Conservation (phyloP, 1,140 invertebrate species). For the Coelopa frigida region DNA sequence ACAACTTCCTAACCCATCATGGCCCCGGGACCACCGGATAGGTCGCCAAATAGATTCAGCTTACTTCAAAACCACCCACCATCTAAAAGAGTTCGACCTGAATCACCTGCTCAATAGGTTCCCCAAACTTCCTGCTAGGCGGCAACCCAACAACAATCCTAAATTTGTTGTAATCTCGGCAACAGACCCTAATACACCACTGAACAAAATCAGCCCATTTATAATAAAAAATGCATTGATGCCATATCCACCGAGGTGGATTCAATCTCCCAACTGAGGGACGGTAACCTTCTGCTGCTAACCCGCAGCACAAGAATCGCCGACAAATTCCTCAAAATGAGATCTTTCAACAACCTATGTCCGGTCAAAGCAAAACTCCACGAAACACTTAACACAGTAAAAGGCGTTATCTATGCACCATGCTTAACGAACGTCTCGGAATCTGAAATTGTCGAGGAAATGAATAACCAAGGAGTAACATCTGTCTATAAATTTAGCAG, state of each 20-base stretch:
- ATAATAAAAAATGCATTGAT: constrained; percentile 5
- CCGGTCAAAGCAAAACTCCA: constrained; percentile 6
- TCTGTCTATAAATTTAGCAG: constrained; percentile 4
- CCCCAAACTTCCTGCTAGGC: too few species aligned
- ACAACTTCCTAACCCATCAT: too few species aligned
- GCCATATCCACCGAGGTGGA: too few species aligned
- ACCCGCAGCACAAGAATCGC: neutral
- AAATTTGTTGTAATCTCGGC: too few species aligned
- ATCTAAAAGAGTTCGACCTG: too few species aligned
- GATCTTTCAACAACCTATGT: constrained; percentile 4
- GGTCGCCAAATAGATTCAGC: too few species aligned
- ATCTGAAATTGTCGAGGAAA: constrained; percentile 2
- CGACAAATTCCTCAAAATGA: constrained; percentile 7
- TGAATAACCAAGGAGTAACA: constrained; percentile 2
- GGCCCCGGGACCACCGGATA: too few species aligned
- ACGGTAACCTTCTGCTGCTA: constrained; percentile 4
- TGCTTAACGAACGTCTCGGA: too few species aligned
- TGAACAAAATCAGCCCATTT: constrained; percentile 7
- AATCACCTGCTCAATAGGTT: too few species aligned
- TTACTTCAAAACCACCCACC: too few species aligned
- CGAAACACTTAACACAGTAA: constrained; percentile 5
- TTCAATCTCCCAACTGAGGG: constrained; percentile 6
- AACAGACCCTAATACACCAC: too few species aligned
- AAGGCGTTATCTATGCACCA: constrained; percentile 3
- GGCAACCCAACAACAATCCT: too few species aligned